phyloP scores from a whole-genome alignment of 2,113 vertebrate species.

The mouse (Mus musculus) region DNA sequence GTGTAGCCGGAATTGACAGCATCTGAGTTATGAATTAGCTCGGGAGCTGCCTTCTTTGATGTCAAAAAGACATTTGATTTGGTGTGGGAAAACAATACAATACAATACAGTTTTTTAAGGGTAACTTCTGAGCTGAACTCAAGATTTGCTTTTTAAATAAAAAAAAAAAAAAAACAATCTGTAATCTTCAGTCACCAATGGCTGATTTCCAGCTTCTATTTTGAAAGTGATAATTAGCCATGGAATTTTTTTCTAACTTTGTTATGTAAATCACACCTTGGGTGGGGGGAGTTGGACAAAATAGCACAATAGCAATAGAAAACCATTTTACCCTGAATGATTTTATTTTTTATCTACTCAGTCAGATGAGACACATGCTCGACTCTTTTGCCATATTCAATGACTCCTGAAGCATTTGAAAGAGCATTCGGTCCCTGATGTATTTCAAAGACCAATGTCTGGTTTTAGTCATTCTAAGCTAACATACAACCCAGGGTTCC shows the following conservation, averaged over 20 bases:
- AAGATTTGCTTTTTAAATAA: constrained; percentile 75
- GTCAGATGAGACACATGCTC: constrained; percentile 47
- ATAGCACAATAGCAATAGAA: constrained; percentile 80
- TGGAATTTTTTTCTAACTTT: constrained; percentile 80
- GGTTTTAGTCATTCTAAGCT: constrained; percentile 57
- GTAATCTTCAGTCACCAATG: constrained; percentile 81
- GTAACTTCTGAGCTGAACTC: constrained; percentile 76
- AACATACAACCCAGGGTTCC: constrained; percentile 54
- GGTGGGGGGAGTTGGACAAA: constrained; percentile 65
- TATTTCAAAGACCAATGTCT: constrained; percentile 5
- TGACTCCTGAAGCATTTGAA: constrained; percentile 62
- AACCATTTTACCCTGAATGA: constrained; percentile 69
- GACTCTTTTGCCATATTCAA: constrained; percentile 44
- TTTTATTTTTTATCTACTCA: constrained; percentile 68
- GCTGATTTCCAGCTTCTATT: constrained; percentile 83
- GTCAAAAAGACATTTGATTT: constrained; percentile 71
- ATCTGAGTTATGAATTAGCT: constrained; percentile 67
- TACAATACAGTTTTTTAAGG: constrained; percentile 71
- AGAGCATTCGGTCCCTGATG: constrained; percentile 19
- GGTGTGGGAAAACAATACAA: constrained; percentile 73
- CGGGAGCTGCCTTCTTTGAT: constrained; percentile 59
- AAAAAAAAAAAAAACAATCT: constrained; percentile 73
- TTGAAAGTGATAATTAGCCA: constrained; percentile 83
- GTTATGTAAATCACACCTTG: constrained; percentile 84
- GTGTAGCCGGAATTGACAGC: constrained; percentile 49